Base-by-base conservation (phyloP, 2,888 invertebrate species). In the Diachrysia chrysitis region DNA sequence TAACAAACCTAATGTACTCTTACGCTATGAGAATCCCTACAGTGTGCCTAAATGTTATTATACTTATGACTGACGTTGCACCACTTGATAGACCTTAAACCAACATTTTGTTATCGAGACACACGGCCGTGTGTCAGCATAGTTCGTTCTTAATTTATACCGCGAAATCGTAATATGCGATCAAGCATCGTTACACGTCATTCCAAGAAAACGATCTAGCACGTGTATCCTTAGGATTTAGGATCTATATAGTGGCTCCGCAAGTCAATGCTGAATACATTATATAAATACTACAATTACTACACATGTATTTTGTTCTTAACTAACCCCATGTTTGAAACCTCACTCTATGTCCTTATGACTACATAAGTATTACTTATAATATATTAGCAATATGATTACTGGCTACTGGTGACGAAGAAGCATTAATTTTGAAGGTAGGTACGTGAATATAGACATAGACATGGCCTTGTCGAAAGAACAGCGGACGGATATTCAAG, bases 401-500 rank as follows among this genome's bases (percentile, higher is more conserved):
- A 51, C 32, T 19, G 10, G 60, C 16, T 64, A 67, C 21, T 58
- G 46, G 58, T 64, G 54, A 66, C 16, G 53, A 12, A 14, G 35
- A 71, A 79, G 59, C 67, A 62, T 62, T 48, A 32, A 64, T 76
- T 78, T 68, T 56, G 62, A 66, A 66, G 66, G 55, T 46, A 64
- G 14, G 19, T 46, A 64, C 14, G 19, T 53, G 46, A 7, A 17
- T 16, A n/a, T 25, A 54, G 17, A 48, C 53, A 48, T 58, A 63
- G 19, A 65, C 63, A 69, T 60, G 63, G 71, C 69, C 60, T 65
- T 66, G 54, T 57, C 58, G 60, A 66, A 67, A 62, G 46, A 57
- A 56, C 37, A 58, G 77, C 74, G 81, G 81, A 82, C 82, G 78
- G 78, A 78, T 65, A 71, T 68, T 59, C n/a, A 78, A 80, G 78